phyloP scores from a whole-genome alignment of 1,140 invertebrate genomes.

The Brachionus plicatilis region DNA sequence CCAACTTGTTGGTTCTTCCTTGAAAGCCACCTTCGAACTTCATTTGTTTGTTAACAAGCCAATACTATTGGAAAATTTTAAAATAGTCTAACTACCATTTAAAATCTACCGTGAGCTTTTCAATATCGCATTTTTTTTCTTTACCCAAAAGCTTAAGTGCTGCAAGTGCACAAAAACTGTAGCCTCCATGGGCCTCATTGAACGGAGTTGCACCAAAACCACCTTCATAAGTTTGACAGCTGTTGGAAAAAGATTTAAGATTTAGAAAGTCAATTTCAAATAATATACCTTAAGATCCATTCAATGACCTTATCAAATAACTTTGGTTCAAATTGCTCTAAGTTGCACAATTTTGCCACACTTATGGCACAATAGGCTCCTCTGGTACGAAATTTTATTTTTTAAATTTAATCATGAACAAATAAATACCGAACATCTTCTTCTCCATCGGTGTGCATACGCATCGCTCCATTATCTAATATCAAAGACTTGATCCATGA shows the following conservation, averaged over 20 bases:
- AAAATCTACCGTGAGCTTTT: slow-evolving; percentile 66
- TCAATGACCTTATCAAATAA: slow-evolving; percentile 78
- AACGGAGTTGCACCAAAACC: slow-evolving; percentile 89
- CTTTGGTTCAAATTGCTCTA: slow-evolving; percentile 62
- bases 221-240: slow-evolving; percentile 94
- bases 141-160: slow-evolving; percentile 74
- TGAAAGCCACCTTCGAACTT: slow-evolving; percentile 80
- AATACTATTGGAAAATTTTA: slow-evolving; percentile 60
- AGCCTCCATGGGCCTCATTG: slow-evolving; percentile 95
- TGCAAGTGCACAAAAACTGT: slow-evolving; percentile 91
- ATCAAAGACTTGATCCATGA: slow-evolving; percentile 26
- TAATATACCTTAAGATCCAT: slow-evolving; percentile 71
- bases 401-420: not conserved
- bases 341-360: slow-evolving; percentile 78
- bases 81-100: not conserved
- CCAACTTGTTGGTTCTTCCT: slow-evolving; percentile 87
- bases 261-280: not conserved
- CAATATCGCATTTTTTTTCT: slow-evolving; percentile 71
- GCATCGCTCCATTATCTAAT: not conserved
- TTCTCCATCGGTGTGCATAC: slow-evolving; percentile 68
- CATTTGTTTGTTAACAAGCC: slow-evolving; percentile 84
- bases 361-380: slow-evolving; percentile 89
- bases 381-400: slow-evolving; percentile 52
- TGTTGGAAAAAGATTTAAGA: not conserved
- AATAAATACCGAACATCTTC: slow-evolving; percentile 68